Base-by-base conservation (phyloP, 1,140 invertebrate genomes). In the Drosophila bocki region DNA sequence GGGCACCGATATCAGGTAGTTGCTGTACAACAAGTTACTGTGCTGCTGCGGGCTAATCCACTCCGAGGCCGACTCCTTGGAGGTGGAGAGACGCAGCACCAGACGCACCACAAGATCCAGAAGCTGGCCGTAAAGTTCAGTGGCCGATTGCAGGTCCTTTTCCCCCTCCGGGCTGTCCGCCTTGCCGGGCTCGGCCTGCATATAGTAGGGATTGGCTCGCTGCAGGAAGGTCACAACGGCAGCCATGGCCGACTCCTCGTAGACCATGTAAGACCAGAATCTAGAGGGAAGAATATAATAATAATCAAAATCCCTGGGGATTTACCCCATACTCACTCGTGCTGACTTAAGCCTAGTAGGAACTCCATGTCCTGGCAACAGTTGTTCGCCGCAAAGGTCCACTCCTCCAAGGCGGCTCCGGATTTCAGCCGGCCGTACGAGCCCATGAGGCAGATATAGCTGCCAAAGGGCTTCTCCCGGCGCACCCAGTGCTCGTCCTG, bases 1-100 rank as follows among this genome's bases (percentile, higher is more conserved):
- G 15, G 97, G 97, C 69, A 97, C 94, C 19, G 97, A 97, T 86
- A 97, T 96, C 69, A 98, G 93, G 92, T 95, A 97, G 77, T 97
- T 96, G 33, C 97, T 94, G 91, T 97, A 97, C 42, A 97, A 87
- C 48, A 97, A 83, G n/a, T 95, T 93, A 6, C 95, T 95, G 93
- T 96, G 95, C 53, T 94, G 94, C 50, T 94, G 86, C 42, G 94
- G 94, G 2, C 91, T 94, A 79, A 97, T 95, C 93, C 95, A 96
- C 80, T 95, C 93, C 7, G 95, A 95, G 87, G 95, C 94, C 32
- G 95, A 96, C 92, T 97, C 96, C 84, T 95, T 96, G 83, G 95
- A 95, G 12, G 96, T 97, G 7, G 96, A 93, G 56, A 97, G 94
- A 77, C 97, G 94, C 69, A 95, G 94, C 75, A 96, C 95, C 11